Conservation (phyloP, 37 sponge, comb jelly and placozoan genomes). For the Spongilla lacustris region DNA sequence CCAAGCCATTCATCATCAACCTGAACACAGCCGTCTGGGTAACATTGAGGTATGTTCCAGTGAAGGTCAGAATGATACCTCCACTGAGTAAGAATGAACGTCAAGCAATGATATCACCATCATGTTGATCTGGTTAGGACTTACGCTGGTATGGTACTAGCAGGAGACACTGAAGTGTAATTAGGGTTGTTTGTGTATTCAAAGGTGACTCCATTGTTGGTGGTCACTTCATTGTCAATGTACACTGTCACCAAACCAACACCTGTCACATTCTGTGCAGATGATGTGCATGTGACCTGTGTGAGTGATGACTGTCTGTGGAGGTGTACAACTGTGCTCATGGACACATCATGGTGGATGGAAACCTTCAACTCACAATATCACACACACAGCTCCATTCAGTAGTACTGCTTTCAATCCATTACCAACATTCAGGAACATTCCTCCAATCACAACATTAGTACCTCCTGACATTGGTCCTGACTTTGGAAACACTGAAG, state of each 20-base stretch:
- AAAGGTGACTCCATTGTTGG: slow-evolving; percentile 24
- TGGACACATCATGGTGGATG: not conserved
- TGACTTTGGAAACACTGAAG: slow-evolving; percentile 55
- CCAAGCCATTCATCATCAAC: slow-evolving; percentile 12
- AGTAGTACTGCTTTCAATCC: slow-evolving; percentile 28
- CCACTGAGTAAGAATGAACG: slow-evolving; percentile 34
- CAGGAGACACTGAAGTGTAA: slow-evolving; percentile 27
- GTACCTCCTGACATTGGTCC: slow-evolving; percentile 84
- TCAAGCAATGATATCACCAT: not conserved
- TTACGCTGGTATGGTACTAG: slow-evolving; percentile 43
- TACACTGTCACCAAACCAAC: slow-evolving; percentile 15
- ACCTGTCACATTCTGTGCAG: slow-evolving; percentile 6
- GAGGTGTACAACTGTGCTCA: not conserved
- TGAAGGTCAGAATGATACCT: slow-evolving; percentile 52
- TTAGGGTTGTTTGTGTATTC: slow-evolving; percentile 40
- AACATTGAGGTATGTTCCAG: slow-evolving; percentile 51
- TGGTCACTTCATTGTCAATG: slow-evolving; percentile 21
- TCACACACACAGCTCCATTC: slow-evolving; percentile 7
- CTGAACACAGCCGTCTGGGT: slow-evolving; percentile 19
- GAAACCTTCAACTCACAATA: slow-evolving; percentile 9
- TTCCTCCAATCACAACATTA: slow-evolving; percentile 56
- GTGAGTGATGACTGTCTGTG: slow-evolving; percentile 1
- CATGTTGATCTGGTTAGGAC: slow-evolving; percentile 3
- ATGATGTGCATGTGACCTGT: slow-evolving; percentile 16
- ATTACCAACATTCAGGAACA: slow-evolving; percentile 64